A percentile compares a stretch with the other conserved stretches of the same genome.
These are phyloP conservation scores for Fopius arisanus DNA, from an alignment of 1,140 invertebrate species.

Conservation along the genomic window DNA sequence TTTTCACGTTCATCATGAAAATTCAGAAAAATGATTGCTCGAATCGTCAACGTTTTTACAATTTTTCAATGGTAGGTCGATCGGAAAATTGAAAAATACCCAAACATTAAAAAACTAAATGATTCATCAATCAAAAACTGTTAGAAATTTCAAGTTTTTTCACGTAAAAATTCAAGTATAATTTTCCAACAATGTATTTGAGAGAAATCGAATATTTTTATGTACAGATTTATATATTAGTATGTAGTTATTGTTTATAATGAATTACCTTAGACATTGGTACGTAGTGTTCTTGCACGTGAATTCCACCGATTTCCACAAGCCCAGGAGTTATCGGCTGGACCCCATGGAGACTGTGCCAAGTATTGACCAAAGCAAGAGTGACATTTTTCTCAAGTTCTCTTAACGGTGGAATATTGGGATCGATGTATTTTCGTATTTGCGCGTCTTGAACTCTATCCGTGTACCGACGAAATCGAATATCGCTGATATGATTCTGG, in stretches of 20 bases:
- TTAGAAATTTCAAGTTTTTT: too few species aligned
- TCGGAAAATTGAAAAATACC: too few species aligned
- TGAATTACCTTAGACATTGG: constrained; percentile 40
- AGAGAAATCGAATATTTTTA: too few species aligned
- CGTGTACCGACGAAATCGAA: constrained; percentile 24
- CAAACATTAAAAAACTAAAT: too few species aligned
- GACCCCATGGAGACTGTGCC: constrained; percentile 64
- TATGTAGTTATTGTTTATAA: constrained; percentile 33
- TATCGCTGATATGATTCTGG: constrained; percentile 6
- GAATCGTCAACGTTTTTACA: too few species aligned
- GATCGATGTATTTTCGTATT: constrained; percentile 27
- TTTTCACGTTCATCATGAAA: too few species aligned
- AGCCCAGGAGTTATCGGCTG: constrained; percentile 62
- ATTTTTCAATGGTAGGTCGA: too few species aligned
- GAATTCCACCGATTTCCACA: constrained; percentile 70
- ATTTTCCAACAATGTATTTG: too few species aligned
- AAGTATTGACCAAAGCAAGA: constrained; percentile 42
- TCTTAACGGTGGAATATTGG: background rate
- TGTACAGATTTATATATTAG: too few species aligned
- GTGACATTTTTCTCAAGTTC: constrained; percentile 21
- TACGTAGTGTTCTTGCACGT: constrained; percentile 48
- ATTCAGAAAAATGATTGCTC: too few species aligned
- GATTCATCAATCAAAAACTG: too few species aligned
- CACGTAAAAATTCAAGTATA: too few species aligned
- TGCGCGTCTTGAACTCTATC: constrained; percentile 43